Evolutionary conservation across 2,888 invertebrate genomes (phyloP), one percentile per base, ranked within the genome.

Genomic region (Apotomis turbidana): DNA sequence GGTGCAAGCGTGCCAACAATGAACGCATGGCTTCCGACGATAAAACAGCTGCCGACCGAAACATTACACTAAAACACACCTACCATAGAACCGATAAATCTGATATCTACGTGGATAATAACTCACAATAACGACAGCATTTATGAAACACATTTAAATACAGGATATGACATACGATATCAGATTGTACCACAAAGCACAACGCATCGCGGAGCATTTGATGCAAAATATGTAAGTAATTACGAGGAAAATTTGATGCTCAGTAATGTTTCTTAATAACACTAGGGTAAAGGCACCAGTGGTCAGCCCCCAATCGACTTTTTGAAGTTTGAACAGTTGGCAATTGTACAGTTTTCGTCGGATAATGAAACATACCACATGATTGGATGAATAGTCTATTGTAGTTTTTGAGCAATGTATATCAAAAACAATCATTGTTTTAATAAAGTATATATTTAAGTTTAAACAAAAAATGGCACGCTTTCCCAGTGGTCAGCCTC

Each of bases 11-110:
- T 84, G 85, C 83, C 83, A 84, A 81, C 83, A 83, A 80, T 83
- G 79, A 79, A 81, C 77, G 82, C 81, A 80, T 83, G 82, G 82
- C 80, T 84, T 83, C 80, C 80, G 78, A 76, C 79, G 82, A 82
- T 85, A 84, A 86, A 84, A 81, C 84, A 85, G 81, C 85, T 83
- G 83, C 80, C 76, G 75, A 71, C 76, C 74, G 79, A 76, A 79
- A 80, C 78, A 76, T 77, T 78, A 79, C 69, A 76, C 76, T 77
- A 75, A 27, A 76, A 76, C 76, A 76, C 74, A 73, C 71, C 68
- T 54, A 62, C 60, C 58, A 70, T 63, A 66, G 70, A 68, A 70
- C 69, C 74, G 70, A 66, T 72, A 68, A 76, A 75, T 74, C 75
- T 74, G 74, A 71, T 74, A 74, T 63, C 63, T 41, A 36, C 57